phyloP scores from a whole-genome alignment of 2,113 vertebrate genomes.

The Lamprotornis superbus region DNA sequence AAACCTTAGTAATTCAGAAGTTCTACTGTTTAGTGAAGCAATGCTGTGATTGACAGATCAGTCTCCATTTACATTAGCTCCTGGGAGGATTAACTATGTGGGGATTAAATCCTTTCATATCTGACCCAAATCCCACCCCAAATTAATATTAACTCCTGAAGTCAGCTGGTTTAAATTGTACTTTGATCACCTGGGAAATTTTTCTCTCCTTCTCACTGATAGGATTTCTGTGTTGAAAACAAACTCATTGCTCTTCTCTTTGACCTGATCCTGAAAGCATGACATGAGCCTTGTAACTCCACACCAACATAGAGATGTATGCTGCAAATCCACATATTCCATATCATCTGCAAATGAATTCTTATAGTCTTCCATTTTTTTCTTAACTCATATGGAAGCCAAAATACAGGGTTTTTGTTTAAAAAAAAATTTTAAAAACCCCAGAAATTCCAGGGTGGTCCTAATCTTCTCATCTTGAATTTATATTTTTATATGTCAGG shows the following conservation, averaged over 20 bases:
- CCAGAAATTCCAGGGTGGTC: conserved; percentile 18
- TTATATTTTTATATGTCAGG: conserved; percentile 6
- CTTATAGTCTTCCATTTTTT: background rate
- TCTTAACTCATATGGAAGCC: background rate
- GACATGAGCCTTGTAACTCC: background rate
- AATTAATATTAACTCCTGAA: conserved; percentile 1
- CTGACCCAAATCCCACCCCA: background rate
- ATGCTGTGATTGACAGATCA: conserved; percentile 28
- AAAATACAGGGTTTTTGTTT: background rate
- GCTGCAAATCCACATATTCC: background rate
- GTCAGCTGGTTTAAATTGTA: conserved; percentile 8
- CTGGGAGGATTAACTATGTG: conserved; percentile 16
- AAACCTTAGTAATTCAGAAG: conserved; percentile 21
- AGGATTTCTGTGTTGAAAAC: background rate
- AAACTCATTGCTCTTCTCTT: background rate
- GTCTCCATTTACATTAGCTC: conserved; percentile 39
- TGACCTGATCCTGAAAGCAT: background rate
- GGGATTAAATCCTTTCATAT: conserved; percentile 57
- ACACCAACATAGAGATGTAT: background rate
- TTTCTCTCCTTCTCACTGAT: background rate
- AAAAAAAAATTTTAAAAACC: background rate
- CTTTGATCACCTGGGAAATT: conserved; percentile 47
- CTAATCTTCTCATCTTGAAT: conserved; percentile 24
- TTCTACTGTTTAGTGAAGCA: conserved; percentile 3
- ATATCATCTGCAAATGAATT: background rate